These are phyloP conservation scores for Drosophila lacteicornis DNA, from an alignment of 1,140 invertebrate species.

Conservation along the genomic window DNA sequence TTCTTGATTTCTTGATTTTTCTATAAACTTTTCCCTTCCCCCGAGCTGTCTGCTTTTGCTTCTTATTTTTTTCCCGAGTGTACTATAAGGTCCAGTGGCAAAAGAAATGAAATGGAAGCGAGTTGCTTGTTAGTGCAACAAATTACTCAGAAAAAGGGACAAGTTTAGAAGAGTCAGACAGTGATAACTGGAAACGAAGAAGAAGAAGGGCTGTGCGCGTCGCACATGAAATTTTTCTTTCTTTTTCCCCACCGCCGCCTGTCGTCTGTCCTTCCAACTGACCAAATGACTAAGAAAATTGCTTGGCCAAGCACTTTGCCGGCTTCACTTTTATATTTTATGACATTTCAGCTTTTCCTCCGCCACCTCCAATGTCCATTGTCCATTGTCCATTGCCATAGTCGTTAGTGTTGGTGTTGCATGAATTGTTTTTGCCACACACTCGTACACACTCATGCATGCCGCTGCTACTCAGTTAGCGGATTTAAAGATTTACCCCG, in stretches of 20 bases:
- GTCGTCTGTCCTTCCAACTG: slow-evolving; percentile 23
- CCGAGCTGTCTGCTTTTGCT: too few species aligned
- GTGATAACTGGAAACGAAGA: background rate
- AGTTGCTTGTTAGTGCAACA: slow-evolving; percentile 74
- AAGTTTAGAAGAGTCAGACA: slow-evolving; percentile 14
- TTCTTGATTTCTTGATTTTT: background rate
- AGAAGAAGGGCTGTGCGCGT: background rate
- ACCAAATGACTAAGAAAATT: slow-evolving; percentile 74
- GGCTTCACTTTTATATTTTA: slow-evolving; percentile 74
- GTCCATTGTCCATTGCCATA: background rate
- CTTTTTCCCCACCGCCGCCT: background rate
- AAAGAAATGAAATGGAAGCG: slow-evolving; percentile 65
- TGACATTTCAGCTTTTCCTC: slow-evolving; percentile 51
- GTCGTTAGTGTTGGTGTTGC: background rate
- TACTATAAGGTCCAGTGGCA: slow-evolving; percentile 33
- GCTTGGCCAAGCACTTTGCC: slow-evolving; percentile 74
- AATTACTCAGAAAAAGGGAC: slow-evolving; percentile 64
- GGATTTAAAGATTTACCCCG: slow-evolving; percentile 18
- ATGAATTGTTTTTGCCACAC: slow-evolving; percentile 10
- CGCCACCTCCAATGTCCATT: background rate
- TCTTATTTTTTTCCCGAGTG: background rate
- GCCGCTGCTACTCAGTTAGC: slow-evolving; percentile 16
- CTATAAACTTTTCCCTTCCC: accelerated
- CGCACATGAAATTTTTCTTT: slow-evolving; percentile 27
- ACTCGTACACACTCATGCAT: background rate